Evolutionary conservation across 2,113 vertebrate genomes (phyloP).

Genomic region (Burhinus bistriatus): DNA sequence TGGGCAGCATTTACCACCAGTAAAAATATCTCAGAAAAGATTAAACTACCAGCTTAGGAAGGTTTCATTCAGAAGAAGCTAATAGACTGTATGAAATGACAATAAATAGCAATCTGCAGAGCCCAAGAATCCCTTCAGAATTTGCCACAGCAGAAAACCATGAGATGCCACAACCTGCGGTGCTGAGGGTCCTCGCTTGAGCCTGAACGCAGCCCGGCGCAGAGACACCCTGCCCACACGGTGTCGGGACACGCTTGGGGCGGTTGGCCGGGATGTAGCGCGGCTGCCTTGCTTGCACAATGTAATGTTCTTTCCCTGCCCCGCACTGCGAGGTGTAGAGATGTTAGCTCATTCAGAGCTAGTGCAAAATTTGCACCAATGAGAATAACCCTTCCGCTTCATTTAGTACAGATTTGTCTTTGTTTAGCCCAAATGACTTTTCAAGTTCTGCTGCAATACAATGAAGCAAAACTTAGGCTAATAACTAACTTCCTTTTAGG

Average conservation of each 20-base stretch:
- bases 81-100: background rate
- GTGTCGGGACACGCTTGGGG: fast-evolving
- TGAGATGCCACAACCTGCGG: background rate
- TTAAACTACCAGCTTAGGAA: background rate
- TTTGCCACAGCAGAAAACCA: background rate
- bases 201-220: background rate
- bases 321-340: fast-evolving
- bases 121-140: background rate
- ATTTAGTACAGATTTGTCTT: background rate
- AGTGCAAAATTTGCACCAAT: background rate
- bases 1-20: conserved; percentile 4
- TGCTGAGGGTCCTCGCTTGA: background rate
- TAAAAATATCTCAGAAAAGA: conserved; percentile 17
- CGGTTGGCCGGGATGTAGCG: fast-evolving
- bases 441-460: background rate
- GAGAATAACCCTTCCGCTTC: background rate
- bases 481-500: background rate
- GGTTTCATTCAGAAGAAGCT: conserved; percentile 9
- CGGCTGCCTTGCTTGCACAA: fast-evolving
- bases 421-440: background rate
- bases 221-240: fast-evolving
- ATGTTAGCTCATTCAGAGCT: background rate
- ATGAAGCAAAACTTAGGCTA: background rate
- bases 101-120: background rate
- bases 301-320: fast-evolving